phyloP scores from a whole-genome alignment of 2,888 invertebrate genomes.

The Coremacera marginata region DNA sequence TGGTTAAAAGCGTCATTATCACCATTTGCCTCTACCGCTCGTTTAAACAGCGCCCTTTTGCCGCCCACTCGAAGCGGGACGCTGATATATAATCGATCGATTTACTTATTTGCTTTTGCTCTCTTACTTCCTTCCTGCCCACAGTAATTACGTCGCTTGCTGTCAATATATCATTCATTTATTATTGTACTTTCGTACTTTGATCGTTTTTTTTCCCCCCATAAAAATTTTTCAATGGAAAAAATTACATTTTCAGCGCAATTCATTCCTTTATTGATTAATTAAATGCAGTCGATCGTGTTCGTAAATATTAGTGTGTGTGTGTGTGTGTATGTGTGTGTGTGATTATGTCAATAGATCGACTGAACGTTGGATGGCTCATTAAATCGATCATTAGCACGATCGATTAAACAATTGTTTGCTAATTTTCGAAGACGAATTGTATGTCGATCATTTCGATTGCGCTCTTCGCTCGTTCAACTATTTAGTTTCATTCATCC shows the following conservation, averaged over 20 bases:
- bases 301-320: too few species aligned
- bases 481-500: not conserved
- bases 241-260: conserved; percentile 6
- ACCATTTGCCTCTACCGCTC: not conserved
- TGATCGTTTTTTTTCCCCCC: not conserved
- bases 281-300: conserved; percentile 7
- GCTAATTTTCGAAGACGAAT: conserved; percentile 28
- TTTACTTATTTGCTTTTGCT: not conserved
- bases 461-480: not conserved
- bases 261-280: conserved; percentile 25
- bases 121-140: not conserved
- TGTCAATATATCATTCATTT: conserved; percentile 3
- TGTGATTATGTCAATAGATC: not conserved
- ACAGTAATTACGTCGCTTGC: not conserved
- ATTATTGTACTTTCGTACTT: not conserved
- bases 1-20: not conserved
- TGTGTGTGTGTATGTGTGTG: too few species aligned
- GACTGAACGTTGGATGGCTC: not conserved
- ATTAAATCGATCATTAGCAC: not conserved
- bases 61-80: not conserved
- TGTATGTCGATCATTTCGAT: not conserved
- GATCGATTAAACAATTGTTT: conserved; percentile 12
- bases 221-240: not conserved
- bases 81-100: not conserved
- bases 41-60: not conserved